Conservation (phyloP, 2,113 vertebrate species). For the Clinocottus analis region DNA sequence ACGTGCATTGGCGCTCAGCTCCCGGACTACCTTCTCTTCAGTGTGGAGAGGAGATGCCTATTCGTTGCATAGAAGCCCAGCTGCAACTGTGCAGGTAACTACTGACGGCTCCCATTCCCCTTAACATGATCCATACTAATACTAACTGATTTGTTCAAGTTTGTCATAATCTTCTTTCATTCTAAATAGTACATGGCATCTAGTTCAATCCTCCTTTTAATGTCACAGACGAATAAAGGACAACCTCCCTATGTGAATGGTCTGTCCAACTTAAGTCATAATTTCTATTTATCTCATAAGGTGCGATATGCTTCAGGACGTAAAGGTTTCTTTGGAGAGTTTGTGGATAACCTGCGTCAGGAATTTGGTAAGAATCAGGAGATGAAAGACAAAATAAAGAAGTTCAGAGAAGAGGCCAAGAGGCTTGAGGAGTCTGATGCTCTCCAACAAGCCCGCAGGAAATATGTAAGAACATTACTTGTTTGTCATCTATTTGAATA, state of each 20-base stretch:
- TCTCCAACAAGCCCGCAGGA: conserved; percentile 91
- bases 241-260: background rate
- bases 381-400: conserved; percentile 97
- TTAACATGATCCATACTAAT: background rate
- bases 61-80: conserved; percentile 53
- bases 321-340: conserved; percentile 93
- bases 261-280: background rate
- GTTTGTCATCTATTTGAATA: background rate
- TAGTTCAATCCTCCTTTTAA: background rate
- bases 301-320: conserved; percentile 77
- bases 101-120: background rate
- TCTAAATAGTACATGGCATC: background rate
- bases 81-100: conserved; percentile 81
- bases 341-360: conserved; percentile 93
- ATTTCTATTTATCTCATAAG: conserved; percentile 53
- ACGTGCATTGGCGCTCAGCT: conserved; percentile 73
- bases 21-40: conserved; percentile 66
- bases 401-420: conserved; percentile 94
- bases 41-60: conserved; percentile 54
- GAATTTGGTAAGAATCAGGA: conserved; percentile 95
- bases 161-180: background rate
- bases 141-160: background rate
- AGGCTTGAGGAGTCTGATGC: conserved; percentile 95
- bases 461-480: conserved; percentile 87
- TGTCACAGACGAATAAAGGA: background rate